Evolutionary conservation across 2,888 invertebrate species (phyloP).

Genomic region (Neoaliturus tenellus): DNA sequence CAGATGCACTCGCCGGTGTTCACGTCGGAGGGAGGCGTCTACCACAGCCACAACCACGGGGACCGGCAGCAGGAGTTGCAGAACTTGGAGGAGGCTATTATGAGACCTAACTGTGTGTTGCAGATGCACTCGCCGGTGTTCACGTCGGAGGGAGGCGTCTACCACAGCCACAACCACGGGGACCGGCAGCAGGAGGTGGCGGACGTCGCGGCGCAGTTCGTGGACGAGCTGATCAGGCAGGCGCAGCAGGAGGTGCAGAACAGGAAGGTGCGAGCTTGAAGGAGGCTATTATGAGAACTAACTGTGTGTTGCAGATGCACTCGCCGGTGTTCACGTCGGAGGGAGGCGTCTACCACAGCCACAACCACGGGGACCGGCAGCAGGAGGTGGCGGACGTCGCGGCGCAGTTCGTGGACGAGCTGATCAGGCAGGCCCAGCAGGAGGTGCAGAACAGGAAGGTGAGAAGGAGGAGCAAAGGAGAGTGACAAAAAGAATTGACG

Average conservation of each 20-base stretch:
- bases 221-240: not conserved
- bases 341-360: conserved; percentile 7
- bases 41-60: too few relatives aligned
- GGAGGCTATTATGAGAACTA: too few relatives aligned
- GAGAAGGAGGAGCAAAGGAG: too few relatives aligned
- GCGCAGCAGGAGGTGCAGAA: conserved; percentile 37
- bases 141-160: not conserved
- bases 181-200: not conserved
- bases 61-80: too few relatives aligned
- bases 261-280: too few relatives aligned
- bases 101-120: too few relatives aligned
- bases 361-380: not conserved
- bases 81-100: too few relatives aligned
- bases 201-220: conserved; percentile 18
- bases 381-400: conserved; percentile 37
- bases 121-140: conserved; percentile 41
- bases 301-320: conserved; percentile 8
- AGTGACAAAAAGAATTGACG: too few relatives aligned
- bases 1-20: too few relatives aligned
- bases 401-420: conserved; percentile 12
- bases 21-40: too few relatives aligned
- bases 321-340: conserved; percentile 15
- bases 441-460: conserved; percentile 37
- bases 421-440: conserved; percentile 17
- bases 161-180: conserved; percentile 14